Base-by-base conservation (phyloP, 2,113 vertebrate genomes). In the Sceloporus tristichus region DNA sequence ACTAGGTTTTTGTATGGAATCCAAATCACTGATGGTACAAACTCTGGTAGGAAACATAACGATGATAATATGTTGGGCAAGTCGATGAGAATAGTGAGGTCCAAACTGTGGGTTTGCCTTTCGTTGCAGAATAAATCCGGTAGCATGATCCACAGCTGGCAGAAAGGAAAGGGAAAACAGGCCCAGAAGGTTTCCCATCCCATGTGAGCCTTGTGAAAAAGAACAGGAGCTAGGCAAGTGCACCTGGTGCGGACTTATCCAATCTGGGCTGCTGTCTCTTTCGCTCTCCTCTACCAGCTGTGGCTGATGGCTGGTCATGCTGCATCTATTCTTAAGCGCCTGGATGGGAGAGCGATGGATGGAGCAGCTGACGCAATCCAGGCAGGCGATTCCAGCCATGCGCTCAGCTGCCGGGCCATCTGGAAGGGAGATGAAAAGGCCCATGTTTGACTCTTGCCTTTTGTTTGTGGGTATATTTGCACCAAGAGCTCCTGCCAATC, bases 331-430 rank as follows among this genome's bases (percentile, higher is more conserved):
- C 80, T 94, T 87, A 86, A 9, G 8, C 87, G 68, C n/a, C 13
- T 23, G 75, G 59, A 74, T 1, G 5, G 82, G 90, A 21, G 38
- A 6, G 4, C 48, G 48, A 48, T 48, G 48, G 27, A 25, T 86
- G 59, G 82, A 90, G 85, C 87, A 0, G 56, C 38, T 78, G 86
- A 85, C 76, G 75, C 23, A 68, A 53, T n/a, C 9, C 84, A 87
- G 59, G 86, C 90, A 93, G 18, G 13, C 18, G 14, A 14, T 89
- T 92, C 94, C 76, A 29, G 85, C 70, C 85, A 89, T 92, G 82
- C 88, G 89, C 91, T 96, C 96, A 97, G 96, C 96, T 97, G 96
- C 96, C 85, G 88, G 91, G 87, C 97, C 97, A 96, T 97, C 96
- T 97, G 96, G 95, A 97, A 89, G 38, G 0, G 85, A 79, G 95